A percentile compares a stretch with the other conserved stretches of the same genome.
phyloP scores from a whole-genome alignment of 92 coral and sea anemone species.

The Galaxea fascicularis region DNA sequence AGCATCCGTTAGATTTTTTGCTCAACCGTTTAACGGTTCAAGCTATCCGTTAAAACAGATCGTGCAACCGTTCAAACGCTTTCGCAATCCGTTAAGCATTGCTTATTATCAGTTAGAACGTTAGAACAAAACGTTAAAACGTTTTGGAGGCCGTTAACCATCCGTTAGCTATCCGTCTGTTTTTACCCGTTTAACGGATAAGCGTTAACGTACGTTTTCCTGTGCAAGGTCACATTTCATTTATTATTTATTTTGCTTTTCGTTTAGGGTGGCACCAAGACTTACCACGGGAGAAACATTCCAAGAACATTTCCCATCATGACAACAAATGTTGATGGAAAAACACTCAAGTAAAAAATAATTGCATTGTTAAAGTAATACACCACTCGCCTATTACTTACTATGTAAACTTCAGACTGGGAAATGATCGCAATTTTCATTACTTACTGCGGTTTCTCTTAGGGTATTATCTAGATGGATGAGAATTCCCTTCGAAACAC shows the following conservation, averaged over 20 bases:
- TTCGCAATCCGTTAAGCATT: too few relatives aligned
- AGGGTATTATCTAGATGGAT: conserved; percentile 47
- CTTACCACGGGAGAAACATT: conserved; percentile 14
- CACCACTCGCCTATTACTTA: background rate
- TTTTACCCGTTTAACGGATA: too few relatives aligned
- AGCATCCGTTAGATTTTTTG: too few relatives aligned
- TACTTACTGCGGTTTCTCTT: background rate
- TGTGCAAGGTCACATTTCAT: too few relatives aligned
- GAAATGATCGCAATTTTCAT: background rate
- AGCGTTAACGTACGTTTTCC: too few relatives aligned
- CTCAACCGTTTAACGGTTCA: too few relatives aligned
- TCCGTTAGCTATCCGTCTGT: too few relatives aligned
- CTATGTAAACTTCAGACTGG: background rate
- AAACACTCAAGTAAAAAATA: conserved; percentile 20
- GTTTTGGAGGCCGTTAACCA: too few relatives aligned
- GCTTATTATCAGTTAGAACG: too few relatives aligned
- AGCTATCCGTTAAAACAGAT: too few relatives aligned
- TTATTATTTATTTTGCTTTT: background rate
- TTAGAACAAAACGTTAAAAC: too few relatives aligned
- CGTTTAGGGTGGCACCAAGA: conserved; percentile 22
- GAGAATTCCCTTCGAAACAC: conserved; percentile 51
- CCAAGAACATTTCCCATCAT: conserved; percentile 32
- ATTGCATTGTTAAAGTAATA: background rate
- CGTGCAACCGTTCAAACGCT: too few relatives aligned
- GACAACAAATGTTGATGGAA: conserved; percentile 42